Base-by-base conservation (phyloP, 2,888 invertebrate species). In the Meteorus cinctellus region DNA sequence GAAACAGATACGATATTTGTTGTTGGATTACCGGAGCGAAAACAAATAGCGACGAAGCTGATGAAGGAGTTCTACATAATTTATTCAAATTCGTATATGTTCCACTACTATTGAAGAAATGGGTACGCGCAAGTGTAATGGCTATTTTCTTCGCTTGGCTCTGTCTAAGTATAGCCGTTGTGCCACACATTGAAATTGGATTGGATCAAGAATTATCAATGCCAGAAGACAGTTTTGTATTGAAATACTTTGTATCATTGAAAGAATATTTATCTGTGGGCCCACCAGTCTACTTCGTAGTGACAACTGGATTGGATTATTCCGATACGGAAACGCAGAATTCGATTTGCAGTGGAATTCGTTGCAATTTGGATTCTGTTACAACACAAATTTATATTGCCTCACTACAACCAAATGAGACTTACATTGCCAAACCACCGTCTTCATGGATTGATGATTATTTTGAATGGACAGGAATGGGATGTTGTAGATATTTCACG, bases 361-460 rank as follows among this genome's bases (percentile, higher is more conserved):
- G 92, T 89, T 97, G 97, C 85, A 92, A 95, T 79, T 87, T 91
- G 0, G 95, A 96, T 88, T 96, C 96, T 77, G 85, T 96, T 0
- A 91, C 94, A 2, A 93, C 94, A 76, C 96, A 96, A 87, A 90
- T 97, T 74, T 91, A 91, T 77, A 82, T 86, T 34, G 91, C 91
- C 6, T 88, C 91, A 0, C 89, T 88, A 79, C 85, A 85, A 45
- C 81, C 91, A 6, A 90, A 91, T 70, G 87, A 90, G 77, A 94
- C 97, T 0, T 96, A 94, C 86, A 93, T 99, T 77, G 96, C 97
- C 0, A 94, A 96, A 85, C 95, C 97, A 14, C 94, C 97, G 2
- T 94, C 95, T 68, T 97, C 97, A 71, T 99, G 99, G 99, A 88
- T 99, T 77, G 99, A 99, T 88, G 98, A 98, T 90, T 99, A 97